Conservation (phyloP, 2,888 invertebrate genomes). For the Macrophya alboannulata region DNA sequence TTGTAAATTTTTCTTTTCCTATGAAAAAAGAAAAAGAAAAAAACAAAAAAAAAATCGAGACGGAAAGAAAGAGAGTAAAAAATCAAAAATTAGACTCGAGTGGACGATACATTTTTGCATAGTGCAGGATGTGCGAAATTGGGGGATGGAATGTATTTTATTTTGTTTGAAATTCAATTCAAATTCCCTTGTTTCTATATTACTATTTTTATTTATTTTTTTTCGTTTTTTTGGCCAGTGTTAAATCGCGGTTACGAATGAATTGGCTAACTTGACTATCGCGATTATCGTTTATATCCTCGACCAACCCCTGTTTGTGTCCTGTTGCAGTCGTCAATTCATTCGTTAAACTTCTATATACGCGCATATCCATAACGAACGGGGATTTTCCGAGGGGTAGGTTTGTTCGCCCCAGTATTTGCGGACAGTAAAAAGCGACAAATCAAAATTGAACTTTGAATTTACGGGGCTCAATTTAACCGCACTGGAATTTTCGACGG, state of each 20-base stretch:
- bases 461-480: conserved; percentile 30
- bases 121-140: not conserved
- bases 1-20: conserved; percentile 2
- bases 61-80: not conserved
- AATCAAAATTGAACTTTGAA: conserved; percentile 34
- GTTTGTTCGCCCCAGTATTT: not conserved
- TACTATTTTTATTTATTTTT: not conserved
- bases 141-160: not conserved
- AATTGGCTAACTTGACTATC: conserved; percentile 26
- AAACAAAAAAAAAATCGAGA: not conserved
- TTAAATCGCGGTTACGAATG: conserved; percentile 11
- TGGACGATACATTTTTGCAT: not conserved
- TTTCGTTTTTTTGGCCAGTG: not conserved
- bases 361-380: conserved; percentile 2
- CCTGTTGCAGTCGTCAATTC: conserved; percentile 58
- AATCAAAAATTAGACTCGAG: not conserved
- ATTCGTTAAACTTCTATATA: conserved; percentile 39
- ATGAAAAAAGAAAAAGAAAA: not conserved
- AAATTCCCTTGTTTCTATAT: not conserved
- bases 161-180: not conserved
- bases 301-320: conserved; percentile 1
- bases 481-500: not conserved
- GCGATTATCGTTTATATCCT: conserved; percentile 23
- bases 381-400: not conserved
- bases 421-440: conserved; percentile 29